A percentile compares a stretch with the other conserved stretches of the same genome.
Conservation (phyloP, 2,113 vertebrate genomes). For the Paracanthobrama guichenoti region DNA sequence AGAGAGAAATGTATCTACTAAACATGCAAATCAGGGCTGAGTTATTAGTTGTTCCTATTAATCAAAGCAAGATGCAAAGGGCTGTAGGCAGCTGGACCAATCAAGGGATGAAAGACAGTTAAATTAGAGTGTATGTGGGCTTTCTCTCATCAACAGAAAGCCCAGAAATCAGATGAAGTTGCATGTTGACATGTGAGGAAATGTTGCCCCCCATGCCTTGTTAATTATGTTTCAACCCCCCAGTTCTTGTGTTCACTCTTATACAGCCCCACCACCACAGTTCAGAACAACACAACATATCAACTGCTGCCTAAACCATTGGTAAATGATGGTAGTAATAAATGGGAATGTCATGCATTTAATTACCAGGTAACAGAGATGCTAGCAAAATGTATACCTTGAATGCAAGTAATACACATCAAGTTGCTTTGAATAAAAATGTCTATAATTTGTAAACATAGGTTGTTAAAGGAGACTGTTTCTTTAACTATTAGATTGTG, state of each 20-base stretch:
- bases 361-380: background rate
- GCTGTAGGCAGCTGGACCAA: conserved; percentile 23
- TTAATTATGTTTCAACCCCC: background rate
- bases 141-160: too few relatives aligned
- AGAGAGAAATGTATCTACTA: conserved; percentile 8
- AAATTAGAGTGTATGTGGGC: conserved; percentile 11
- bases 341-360: background rate
- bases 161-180: conserved; percentile 4
- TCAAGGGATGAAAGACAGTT: conserved; percentile 30
- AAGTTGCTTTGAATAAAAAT: background rate
- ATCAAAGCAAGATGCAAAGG: conserved; percentile 18
- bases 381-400: background rate
- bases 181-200: background rate
- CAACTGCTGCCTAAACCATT: too few relatives aligned
- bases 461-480: background rate
- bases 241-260: background rate
- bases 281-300: too few relatives aligned
- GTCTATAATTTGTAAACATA: background rate
- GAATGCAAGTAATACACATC: background rate
- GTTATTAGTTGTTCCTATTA: background rate
- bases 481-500: background rate
- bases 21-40: background rate
- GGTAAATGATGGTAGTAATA: background rate
- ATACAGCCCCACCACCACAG: background rate
- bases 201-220: background rate